phyloP scores from a whole-genome alignment of 2,888 invertebrate genomes.

The Lasioglossum lativentre region DNA sequence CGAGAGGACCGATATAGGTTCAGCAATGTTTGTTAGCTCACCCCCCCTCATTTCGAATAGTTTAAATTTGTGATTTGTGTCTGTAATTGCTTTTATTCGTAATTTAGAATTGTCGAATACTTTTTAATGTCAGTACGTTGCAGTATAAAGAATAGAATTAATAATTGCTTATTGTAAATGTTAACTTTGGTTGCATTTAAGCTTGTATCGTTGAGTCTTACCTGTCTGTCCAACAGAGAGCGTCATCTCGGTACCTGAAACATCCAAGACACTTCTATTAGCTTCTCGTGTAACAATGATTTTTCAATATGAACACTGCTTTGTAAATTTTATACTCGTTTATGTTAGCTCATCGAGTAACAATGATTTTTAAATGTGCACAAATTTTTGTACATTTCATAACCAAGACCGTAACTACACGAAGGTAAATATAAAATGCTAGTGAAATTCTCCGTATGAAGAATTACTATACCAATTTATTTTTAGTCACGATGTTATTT shows the following conservation, averaged over 20 bases:
- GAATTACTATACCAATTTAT: too few relatives aligned
- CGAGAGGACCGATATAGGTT: neutral
- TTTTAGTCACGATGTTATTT: too few relatives aligned
- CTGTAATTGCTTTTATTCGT: neutral
- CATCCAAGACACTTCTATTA: slow-evolving; percentile 70
- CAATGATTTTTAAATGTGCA: slow-evolving; percentile 50
- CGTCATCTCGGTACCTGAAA: slow-evolving; percentile 94
- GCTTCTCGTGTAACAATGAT: slow-evolving; percentile 51
- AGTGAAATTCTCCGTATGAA: too few relatives aligned
- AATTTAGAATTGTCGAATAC: neutral
- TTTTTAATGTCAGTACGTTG: neutral
- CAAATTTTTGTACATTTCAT: neutral
- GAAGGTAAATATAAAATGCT: neutral
- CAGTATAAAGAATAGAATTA: neutral
- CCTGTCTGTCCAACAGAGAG: slow-evolving; percentile 96
- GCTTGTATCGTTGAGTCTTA: slow-evolving; percentile 83
- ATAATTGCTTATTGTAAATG: neutral
- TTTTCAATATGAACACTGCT: neutral
- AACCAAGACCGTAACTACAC: neutral
- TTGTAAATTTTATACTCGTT: neutral
- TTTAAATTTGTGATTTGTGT: neutral
- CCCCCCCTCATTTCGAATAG: neutral
- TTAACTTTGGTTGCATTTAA: neutral
- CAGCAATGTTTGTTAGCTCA: neutral
- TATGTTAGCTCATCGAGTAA: neutral